A percentile compares a stretch with the other conserved stretches of the same genome.
phyloP scores from a whole-genome alignment of 2,113 vertebrate genomes.

The Piaya cayana region DNA sequence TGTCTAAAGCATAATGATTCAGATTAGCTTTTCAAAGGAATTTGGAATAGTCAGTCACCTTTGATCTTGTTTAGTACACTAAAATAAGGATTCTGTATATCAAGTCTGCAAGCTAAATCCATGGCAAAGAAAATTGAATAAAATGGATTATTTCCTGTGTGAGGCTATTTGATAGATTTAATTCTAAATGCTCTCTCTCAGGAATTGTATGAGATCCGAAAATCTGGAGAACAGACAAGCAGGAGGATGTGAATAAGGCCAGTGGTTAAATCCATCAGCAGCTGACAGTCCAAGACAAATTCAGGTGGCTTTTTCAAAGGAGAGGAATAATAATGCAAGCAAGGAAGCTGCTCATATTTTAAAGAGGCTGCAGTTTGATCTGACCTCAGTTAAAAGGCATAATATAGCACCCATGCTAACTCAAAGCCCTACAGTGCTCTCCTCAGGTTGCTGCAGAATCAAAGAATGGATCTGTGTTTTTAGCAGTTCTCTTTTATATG shows the following conservation, averaged over 20 bases:
- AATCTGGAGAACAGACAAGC: background rate
- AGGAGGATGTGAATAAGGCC: background rate
- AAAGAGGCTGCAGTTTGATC: background rate
- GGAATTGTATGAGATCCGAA: background rate
- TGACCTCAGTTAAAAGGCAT: background rate
- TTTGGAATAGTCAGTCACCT: constrained; percentile 31
- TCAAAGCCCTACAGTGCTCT: background rate
- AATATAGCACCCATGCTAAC: background rate
- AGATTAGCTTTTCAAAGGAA: constrained; percentile 60
- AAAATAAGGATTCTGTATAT: constrained; percentile 35
- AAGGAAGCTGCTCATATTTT: background rate
- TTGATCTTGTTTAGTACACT: constrained; percentile 61
- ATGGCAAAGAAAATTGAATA: constrained; percentile 19
- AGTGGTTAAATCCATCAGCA: background rate
- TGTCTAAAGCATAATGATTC: constrained; percentile 44
- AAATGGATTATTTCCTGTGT: constrained; percentile 48
- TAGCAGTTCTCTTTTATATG: background rate
- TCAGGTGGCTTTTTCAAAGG: background rate
- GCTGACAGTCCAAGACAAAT: background rate
- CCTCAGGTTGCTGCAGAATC: background rate
- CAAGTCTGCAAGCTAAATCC: constrained; percentile 4
- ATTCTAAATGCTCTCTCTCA: constrained; percentile 10
- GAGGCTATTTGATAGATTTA: constrained; percentile 22
- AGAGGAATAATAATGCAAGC: background rate
- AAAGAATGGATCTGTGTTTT: background rate